Conservation (phyloP, 2,888 invertebrate species). For the Augochlorella aurata region DNA sequence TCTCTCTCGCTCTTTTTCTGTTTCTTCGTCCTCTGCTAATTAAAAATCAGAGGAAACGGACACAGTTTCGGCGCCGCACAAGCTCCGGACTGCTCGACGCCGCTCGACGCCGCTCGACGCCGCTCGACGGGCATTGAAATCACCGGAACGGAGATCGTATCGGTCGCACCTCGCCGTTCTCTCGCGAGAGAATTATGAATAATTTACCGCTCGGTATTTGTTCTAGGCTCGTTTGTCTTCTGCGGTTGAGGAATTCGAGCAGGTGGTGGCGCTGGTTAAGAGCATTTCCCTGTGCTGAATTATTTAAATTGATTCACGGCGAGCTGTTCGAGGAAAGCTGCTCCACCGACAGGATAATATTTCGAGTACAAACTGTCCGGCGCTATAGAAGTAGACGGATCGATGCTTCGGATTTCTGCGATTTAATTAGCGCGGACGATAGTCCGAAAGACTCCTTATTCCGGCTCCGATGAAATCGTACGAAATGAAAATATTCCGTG, state of each 20-base stretch:
- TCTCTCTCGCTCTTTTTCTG: neutral
- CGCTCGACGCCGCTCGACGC: neutral
- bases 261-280: neutral
- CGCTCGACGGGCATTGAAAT: slow-evolving; percentile 7
- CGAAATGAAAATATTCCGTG: too few relatives aligned
- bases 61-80: neutral
- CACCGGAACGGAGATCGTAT: slow-evolving; percentile 12
- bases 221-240: slow-evolving; percentile 19
- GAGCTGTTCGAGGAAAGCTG: too few relatives aligned
- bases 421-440: too few relatives aligned
- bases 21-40: neutral
- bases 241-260: neutral
- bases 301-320: neutral
- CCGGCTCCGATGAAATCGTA: too few relatives aligned
- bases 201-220: neutral
- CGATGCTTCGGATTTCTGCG: too few relatives aligned
- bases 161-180: neutral
- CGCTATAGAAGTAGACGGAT: too few relatives aligned
- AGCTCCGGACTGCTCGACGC: neutral
- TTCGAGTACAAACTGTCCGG: too few relatives aligned
- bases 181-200: neutral
- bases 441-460: too few relatives aligned
- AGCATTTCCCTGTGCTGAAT: neutral
- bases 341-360: too few relatives aligned
- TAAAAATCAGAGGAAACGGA: slow-evolving; percentile 1